Evolutionary conservation across 2,888 invertebrate species (phyloP).

Genomic region (Cancer borealis): DNA sequence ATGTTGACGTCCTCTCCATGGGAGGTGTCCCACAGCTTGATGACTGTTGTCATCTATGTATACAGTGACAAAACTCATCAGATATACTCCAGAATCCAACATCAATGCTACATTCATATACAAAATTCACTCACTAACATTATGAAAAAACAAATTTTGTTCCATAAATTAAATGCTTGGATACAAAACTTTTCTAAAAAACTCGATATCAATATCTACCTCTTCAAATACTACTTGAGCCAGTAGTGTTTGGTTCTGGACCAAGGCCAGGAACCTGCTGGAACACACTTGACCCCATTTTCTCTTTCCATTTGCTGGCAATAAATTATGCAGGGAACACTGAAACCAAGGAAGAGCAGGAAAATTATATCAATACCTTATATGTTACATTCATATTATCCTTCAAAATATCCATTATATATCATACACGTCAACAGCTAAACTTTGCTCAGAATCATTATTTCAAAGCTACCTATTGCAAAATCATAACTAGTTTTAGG

Average conservation of each 20-base stretch:
- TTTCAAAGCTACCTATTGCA: too few species aligned
- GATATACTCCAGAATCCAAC: neutral
- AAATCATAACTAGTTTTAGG: too few species aligned
- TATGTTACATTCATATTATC: neutral
- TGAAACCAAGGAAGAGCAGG: neutral
- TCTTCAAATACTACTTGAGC: neutral
- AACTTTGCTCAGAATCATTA: neutral
- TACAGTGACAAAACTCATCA: neutral
- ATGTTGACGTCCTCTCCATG: neutral
- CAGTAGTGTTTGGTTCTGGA: neutral
- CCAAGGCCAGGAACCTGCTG: neutral
- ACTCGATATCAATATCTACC: neutral
- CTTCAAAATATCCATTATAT: neutral
- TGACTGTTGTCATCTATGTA: neutral
- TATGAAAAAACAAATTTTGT: neutral
- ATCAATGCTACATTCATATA: neutral
- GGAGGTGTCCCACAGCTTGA: neutral
- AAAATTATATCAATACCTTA: neutral
- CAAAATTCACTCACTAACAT: neutral
- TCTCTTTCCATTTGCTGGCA: neutral
- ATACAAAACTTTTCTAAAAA: neutral
- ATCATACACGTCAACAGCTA: neutral
- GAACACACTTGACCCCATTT: neutral
- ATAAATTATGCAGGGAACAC: neutral
- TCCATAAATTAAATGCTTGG: neutral